A percentile compares a stretch with the other conserved stretches of the same genome.
Conservation (phyloP, 2,888 invertebrate genomes). For the Cosmopolites sordidus region DNA sequence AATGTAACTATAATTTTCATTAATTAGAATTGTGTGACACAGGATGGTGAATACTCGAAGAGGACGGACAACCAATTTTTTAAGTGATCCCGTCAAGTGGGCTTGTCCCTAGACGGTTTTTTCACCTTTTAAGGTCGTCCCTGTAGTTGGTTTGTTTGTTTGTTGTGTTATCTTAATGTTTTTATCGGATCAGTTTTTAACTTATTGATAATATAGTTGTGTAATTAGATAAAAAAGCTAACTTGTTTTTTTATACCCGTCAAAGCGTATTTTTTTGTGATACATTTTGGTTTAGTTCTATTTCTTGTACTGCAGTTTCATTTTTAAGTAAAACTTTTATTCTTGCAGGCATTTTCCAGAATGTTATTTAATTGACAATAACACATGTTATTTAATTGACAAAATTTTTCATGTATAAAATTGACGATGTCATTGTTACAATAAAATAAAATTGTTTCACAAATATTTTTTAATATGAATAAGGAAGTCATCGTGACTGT, state of each 20-base stretch:
- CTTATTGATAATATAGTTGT: conserved; percentile 10
- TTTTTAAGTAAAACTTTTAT: too few relatives aligned
- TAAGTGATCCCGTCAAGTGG: conserved; percentile 1
- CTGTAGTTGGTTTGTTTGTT: conserved; percentile 6
- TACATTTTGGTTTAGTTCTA: too few relatives aligned
- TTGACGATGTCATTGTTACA: too few relatives aligned
- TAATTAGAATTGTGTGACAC: conserved; percentile 20
- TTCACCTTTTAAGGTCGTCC: neutral
- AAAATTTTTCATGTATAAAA: too few relatives aligned
- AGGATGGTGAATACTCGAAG: conserved; percentile 7
- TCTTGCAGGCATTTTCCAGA: too few relatives aligned
- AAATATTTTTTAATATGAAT: too few relatives aligned
- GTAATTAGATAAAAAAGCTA: conserved; percentile 13
- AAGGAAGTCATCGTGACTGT: too few relatives aligned
- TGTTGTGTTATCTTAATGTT: conserved; percentile 2
- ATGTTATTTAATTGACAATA: too few relatives aligned
- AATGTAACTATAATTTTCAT: conserved; percentile 20
- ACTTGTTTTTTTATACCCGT: conserved; percentile 3
- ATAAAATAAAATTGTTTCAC: too few relatives aligned
- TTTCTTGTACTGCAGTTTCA: too few relatives aligned
- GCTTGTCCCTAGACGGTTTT: neutral
- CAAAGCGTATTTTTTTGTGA: too few relatives aligned
- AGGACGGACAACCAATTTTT: conserved; percentile 2
- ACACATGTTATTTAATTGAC: too few relatives aligned
- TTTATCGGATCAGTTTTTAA: conserved; percentile 7